Evolutionary conservation across 2,113 vertebrate genomes (phyloP).

Genomic region (Bufo gargarizans): DNA sequence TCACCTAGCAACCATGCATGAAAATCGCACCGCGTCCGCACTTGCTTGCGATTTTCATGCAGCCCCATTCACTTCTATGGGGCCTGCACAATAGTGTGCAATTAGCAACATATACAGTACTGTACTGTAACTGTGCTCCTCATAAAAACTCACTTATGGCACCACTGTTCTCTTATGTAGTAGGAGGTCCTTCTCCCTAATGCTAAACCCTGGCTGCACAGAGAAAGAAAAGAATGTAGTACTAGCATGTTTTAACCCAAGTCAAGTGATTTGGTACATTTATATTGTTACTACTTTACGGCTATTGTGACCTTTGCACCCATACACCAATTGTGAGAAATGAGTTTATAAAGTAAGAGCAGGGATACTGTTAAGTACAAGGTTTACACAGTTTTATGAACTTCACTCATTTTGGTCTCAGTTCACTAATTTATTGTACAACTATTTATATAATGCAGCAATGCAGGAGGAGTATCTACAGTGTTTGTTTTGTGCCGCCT

Average conservation of each 20-base stretch:
- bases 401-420: not conserved
- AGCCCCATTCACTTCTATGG: too few species aligned
- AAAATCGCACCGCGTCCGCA: too few species aligned
- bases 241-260: not conserved
- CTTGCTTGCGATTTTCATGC: too few species aligned
- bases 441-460: slow-evolving; percentile 34
- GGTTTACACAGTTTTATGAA: slow-evolving; percentile 8
- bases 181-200: not conserved
- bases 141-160: not conserved
- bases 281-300: not conserved
- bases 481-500: slow-evolving; percentile 15
- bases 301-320: not conserved
- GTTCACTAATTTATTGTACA: slow-evolving; percentile 22
- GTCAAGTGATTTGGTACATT: not conserved
- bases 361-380: not conserved
- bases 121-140: not conserved
- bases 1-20: too few species aligned
- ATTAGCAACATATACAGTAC: not conserved
- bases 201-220: not conserved
- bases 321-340: not conserved
- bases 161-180: not conserved
- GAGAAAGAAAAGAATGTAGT: not conserved
- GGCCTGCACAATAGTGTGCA: not conserved
- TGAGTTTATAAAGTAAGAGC: slow-evolving; percentile 6
- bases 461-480: slow-evolving; percentile 9